Percentiles rank a stretch among this genome's conserved stretches.
Evolutionary conservation across 2,113 vertebrate species (phyloP).

Genomic region (Meriones unguiculatus): DNA sequence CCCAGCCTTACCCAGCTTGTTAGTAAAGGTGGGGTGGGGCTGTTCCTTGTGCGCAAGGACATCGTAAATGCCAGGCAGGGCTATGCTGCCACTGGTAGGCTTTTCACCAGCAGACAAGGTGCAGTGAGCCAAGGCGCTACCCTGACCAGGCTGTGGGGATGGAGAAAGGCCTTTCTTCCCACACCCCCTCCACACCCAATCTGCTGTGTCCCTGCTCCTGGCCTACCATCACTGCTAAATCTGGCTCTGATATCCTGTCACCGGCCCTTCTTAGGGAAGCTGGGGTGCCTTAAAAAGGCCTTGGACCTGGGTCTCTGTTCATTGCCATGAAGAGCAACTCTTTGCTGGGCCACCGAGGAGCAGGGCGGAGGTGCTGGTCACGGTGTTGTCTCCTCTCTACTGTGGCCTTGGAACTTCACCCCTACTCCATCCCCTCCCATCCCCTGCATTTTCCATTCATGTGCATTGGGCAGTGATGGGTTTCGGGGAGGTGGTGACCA

Average conservation of each 20-base stretch:
- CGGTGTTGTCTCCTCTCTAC: neutral
- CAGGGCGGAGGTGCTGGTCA: neutral
- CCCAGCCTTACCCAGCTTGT: neutral
- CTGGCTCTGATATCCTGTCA: neutral
- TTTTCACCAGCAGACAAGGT: neutral
- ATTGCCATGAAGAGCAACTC: neutral
- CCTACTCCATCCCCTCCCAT: conserved; percentile 37
- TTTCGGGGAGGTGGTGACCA: conserved; percentile 18
- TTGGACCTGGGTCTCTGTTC: neutral
- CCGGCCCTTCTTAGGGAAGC: conserved; percentile 1
- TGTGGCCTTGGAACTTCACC: conserved; percentile 2
- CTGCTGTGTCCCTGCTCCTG: neutral
- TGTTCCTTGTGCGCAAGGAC: neutral
- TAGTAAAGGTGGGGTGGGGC: neutral
- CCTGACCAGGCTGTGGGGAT: neutral
- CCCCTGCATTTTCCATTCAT: conserved; percentile 55
- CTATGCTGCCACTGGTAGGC: neutral
- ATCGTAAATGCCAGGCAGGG: neutral
- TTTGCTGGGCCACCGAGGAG: neutral
- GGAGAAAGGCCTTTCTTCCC: neutral
- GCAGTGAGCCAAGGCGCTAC: neutral
- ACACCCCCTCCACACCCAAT: neutral
- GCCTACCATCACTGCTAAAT: neutral
- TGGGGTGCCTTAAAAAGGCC: neutral
- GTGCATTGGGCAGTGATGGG: neutral